Base-by-base conservation (phyloP, 2,888 invertebrate genomes). In the Teleogryllus oceanicus region DNA sequence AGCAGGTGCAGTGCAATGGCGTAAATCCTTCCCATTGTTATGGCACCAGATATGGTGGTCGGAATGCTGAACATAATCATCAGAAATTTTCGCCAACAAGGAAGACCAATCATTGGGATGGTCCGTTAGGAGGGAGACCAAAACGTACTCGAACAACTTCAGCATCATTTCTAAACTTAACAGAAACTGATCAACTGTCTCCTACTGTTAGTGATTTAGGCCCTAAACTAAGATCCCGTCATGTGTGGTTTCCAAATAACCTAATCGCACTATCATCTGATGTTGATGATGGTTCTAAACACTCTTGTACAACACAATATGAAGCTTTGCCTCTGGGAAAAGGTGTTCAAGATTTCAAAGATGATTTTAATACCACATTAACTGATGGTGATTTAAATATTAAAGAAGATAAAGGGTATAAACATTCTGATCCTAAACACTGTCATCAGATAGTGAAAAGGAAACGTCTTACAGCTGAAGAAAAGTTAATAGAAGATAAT, bases 401-500 rank as follows among this genome's bases (percentile, higher is more conserved):
- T 62, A 62, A 62, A n/a, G n/a, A n/a, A 13, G 16, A 62, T 18
- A 62, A n/a, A n/a, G 62, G 11, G 13, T 62, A 18, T 18, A 62
- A 62, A 62, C 0, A 62, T 62, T n/a, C 62, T n/a, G 62, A 62
- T n/a, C n/a, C 62, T 62, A 62, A 62, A 16, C 62, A 62, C 13
- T 62, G n/a, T 62, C 62, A 62, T 62, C 62, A 62, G 62, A n/a
- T n/a, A 5, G n/a, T 62, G 16, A 75, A 75, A 21, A 37, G 86
- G 8, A 87, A 86, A 62, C 84, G 88, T 78, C 82, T 88, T 1
- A 89, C 90, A 0, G 88, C 88, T 0, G 90, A 90, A 83, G 90
- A 90, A 83, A 87, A 89, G 82, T 85, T 89, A 16, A 88, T 89
- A n/a, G 88, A 88, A 81, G 89, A 90, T 83, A 88, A 88, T 84